Evolutionary conservation across 1,140 invertebrate genomes (phyloP), one percentile per base, ranked within the genome.

Genomic region (Camponotus floridanus): DNA sequence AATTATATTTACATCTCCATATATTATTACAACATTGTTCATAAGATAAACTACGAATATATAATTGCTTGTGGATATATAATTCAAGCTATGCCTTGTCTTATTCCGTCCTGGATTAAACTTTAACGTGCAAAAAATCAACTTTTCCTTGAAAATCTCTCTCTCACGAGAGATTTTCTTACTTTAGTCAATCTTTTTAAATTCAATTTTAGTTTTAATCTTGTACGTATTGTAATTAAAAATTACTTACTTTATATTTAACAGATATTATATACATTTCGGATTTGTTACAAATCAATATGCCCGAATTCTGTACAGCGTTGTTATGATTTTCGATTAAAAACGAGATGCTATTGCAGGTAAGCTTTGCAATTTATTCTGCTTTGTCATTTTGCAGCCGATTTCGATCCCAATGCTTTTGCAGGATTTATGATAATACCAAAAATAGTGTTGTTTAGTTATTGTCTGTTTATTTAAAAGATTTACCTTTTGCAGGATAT

Each of bases 291-390:
- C 15, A 6, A 9, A n/a, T 11, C 18, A n/a, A 42, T 11, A 57
- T n/a, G 18, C 11, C 0, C 15, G 9, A 42, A 70, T 55, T 45
- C 36, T 51, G n/a, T 21, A 36, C 8, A 42, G 8, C n/a, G 57
- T 15, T 80, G 64, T 68, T 65, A 42, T 21, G 13, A 7, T 81
- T 81, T 36, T 61, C 51, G 51, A 81, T 73, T 73, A 81, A 81
- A 73, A 81, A n/a, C 21, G 26, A 81, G 9, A 15, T 36, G 3
- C 18, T 6, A 59, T 26, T 73, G 21, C 33, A 57, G 21, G 76
- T 81, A 57, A 80, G 65, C 76, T 39, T 42, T 26, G 67, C 45
- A 71, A 64, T 81, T 81, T 81, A 73, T 81, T 70, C 26, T 15
- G 55, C 51, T 81, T 81, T 81, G 79, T 73, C 79, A 81, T 26